These are phyloP conservation scores for Lasioglossum calceatum DNA, from an alignment of 2,888 invertebrate species.

Conservation along the genomic window DNA sequence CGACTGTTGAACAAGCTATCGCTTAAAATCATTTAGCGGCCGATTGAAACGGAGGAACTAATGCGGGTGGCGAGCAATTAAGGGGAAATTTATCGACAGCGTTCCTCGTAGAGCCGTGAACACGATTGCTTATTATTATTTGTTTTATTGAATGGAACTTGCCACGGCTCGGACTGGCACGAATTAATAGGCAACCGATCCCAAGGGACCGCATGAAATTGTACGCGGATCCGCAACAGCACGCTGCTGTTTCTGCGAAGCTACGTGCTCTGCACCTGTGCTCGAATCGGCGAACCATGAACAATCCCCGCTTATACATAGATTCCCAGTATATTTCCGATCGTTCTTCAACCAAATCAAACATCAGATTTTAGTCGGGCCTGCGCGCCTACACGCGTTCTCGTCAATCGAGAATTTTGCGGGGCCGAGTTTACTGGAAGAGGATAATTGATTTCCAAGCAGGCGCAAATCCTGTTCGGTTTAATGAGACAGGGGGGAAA, in stretches of 20 bases:
- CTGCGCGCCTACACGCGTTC: background rate
- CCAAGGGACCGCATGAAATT: conserved; percentile 49
- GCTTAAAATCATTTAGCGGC: conserved; percentile 25
- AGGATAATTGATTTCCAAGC: conserved; percentile 39
- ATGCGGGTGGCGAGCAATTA: conserved; percentile 39
- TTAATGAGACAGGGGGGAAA: conserved; percentile 13
- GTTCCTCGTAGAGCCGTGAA: conserved; percentile 8
- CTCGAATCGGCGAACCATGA: conserved; percentile 14
- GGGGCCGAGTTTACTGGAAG: conserved; percentile 10
- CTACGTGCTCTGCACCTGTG: background rate
- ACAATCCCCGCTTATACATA: background rate
- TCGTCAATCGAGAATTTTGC: conserved; percentile 39
- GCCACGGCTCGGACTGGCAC: conserved; percentile 30
- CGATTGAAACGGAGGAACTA: conserved; percentile 29
- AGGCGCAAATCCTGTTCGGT: conserved; percentile 6
- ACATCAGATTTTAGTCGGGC: conserved; percentile 6
- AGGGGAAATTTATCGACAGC: conserved; percentile 49
- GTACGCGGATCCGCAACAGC: conserved; percentile 18
- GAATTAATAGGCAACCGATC: conserved; percentile 61
- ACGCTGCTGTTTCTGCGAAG: background rate
- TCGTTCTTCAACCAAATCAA: conserved; percentile 47
- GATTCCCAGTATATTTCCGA: conserved; percentile 43
- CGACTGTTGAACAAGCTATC: background rate
- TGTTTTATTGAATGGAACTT: conserved; percentile 53
- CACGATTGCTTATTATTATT: conserved; percentile 62